These are phyloP conservation scores for Tonatia bakeri DNA, from an alignment of 2,113 vertebrate genomes.

Conservation along the genomic window DNA sequence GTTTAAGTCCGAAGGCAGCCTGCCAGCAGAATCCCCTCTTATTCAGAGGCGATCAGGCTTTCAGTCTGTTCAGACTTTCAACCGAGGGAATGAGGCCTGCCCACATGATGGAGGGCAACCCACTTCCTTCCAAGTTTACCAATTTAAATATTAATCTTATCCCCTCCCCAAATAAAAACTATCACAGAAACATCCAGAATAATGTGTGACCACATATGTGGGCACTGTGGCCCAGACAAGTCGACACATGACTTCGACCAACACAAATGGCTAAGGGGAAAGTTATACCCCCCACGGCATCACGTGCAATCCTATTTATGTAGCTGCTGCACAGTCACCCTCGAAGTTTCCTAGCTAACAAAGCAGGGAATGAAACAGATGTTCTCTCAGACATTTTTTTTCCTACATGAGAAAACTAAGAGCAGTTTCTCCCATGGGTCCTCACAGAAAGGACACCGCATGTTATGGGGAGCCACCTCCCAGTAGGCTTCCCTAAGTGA, in stretches of 20 bases:
- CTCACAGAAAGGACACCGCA: background rate
- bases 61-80: background rate
- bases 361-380: background rate
- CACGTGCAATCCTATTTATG: background rate
- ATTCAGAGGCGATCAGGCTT: background rate
- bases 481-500: background rate
- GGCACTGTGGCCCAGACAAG: background rate
- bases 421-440: background rate
- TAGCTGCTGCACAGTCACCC: background rate
- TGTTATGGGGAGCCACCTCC: background rate
- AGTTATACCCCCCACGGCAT: background rate
- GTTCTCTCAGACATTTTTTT: background rate
- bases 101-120: background rate
- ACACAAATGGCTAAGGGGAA: background rate
- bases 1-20: background rate
- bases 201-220: background rate
- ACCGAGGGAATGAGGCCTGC: background rate
- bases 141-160: background rate
- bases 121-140: background rate
- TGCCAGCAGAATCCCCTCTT: background rate
- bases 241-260: background rate
- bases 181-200: background rate
- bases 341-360: background rate
- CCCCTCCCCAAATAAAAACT: background rate
- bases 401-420: slow-evolving; percentile 5